These are phyloP conservation scores for Pollenia griseotomentosa DNA, from an alignment of 2,888 invertebrate genomes.

Conservation along the genomic window DNA sequence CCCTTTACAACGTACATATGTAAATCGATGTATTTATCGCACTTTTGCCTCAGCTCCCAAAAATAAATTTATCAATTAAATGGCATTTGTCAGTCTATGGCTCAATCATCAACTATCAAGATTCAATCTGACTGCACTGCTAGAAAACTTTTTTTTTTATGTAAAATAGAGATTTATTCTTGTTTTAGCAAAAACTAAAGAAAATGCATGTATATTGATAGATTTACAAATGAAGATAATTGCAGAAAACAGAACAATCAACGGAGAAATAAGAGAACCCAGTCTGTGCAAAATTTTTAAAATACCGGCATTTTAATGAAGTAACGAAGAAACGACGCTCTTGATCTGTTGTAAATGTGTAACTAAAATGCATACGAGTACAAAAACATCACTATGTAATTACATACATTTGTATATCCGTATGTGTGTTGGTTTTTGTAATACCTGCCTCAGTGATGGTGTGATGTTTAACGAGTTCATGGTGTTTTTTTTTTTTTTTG, in stretches of 20 bases:
- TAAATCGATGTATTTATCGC: not conserved
- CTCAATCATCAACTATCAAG: not conserved
- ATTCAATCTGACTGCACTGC: not conserved
- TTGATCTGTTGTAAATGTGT: not conserved
- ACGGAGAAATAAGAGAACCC: not conserved
- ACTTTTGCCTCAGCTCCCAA: not conserved
- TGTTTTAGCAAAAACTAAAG: slow-evolving; percentile 1
- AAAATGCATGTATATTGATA: not conserved
- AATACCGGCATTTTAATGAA: slow-evolving; percentile 12
- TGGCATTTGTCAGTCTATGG: not conserved
- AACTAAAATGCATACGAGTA: not conserved
- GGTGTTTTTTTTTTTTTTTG: not conserved
- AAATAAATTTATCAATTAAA: not conserved
- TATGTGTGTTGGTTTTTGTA: not conserved
- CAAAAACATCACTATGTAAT: not conserved
- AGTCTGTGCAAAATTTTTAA: not conserved
- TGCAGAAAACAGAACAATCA: not conserved
- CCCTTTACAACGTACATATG: too few species aligned
- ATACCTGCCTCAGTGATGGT: not conserved
- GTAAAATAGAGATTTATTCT: not conserved
- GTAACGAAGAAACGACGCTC: not conserved
- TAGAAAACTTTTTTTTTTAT: not conserved
- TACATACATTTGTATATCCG: not conserved
- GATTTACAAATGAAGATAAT: slow-evolving; percentile 19
- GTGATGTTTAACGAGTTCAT: not conserved